These are phyloP conservation scores for Okapia johnstoni DNA, from an alignment of 2,113 vertebrate species.

Conservation along the genomic window DNA sequence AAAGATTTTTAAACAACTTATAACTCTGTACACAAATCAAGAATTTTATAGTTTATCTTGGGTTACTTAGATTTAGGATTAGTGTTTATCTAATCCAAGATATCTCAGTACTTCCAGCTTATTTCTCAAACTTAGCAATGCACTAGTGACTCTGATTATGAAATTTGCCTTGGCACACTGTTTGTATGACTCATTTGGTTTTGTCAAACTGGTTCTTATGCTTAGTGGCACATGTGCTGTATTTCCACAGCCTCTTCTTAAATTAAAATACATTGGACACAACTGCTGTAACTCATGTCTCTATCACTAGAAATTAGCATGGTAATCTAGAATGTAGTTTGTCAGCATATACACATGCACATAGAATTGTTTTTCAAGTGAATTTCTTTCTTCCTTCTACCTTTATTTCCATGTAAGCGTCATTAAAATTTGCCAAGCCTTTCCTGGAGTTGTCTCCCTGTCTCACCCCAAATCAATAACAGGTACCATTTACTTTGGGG, in stretches of 20 bases:
- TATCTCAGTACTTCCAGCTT: background rate
- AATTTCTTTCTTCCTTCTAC: constrained; percentile 9
- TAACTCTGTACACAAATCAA: background rate
- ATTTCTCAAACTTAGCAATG: background rate
- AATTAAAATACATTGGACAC: background rate
- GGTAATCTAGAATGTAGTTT: background rate
- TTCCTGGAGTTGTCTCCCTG: background rate
- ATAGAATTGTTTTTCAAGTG: background rate
- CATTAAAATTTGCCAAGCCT: constrained; percentile 9
- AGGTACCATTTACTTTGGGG: constrained; percentile 34
- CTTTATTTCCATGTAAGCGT: constrained; percentile 33
- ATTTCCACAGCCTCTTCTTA: background rate
- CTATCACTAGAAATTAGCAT: background rate
- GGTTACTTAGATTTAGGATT: background rate
- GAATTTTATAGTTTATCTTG: background rate
- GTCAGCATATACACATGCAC: background rate
- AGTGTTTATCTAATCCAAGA: background rate
- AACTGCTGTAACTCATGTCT: background rate
- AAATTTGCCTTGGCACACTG: background rate
- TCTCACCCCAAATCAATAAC: constrained; percentile 26
- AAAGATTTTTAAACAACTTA: background rate
- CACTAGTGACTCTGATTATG: background rate
- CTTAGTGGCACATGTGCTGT: background rate
- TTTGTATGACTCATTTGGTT: background rate
- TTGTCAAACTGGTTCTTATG: background rate